These are phyloP conservation scores for Lepidostoma basale DNA, from an alignment of 1,140 invertebrate genomes.

Conservation along the genomic window DNA sequence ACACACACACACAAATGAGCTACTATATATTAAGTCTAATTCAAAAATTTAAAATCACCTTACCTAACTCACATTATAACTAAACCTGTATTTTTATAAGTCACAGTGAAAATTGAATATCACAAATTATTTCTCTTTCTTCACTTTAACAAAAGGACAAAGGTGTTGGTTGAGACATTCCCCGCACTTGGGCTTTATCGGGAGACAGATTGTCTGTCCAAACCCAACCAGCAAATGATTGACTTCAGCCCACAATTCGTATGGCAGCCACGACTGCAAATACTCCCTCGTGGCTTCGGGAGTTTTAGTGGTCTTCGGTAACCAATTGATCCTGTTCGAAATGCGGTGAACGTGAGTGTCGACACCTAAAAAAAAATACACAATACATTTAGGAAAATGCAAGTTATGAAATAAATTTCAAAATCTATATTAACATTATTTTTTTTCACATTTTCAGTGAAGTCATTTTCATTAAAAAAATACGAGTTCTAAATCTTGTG, in stretches of 20 bases:
- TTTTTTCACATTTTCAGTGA: too few relatives aligned
- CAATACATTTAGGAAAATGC: too few relatives aligned
- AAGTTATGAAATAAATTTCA: background rate
- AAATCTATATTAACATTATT: too few relatives aligned
- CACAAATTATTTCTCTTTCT: too few relatives aligned
- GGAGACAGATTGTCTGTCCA: constrained; percentile 90
- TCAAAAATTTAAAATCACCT: too few relatives aligned
- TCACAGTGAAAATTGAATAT: too few relatives aligned
- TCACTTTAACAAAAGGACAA: constrained; percentile 88
- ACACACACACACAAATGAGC: too few relatives aligned
- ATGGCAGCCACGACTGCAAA: constrained; percentile 90
- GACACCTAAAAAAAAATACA: constrained; percentile 67
- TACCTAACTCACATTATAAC: too few relatives aligned
- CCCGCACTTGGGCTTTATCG: constrained; percentile 80
- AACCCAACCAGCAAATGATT: constrained; percentile 95
- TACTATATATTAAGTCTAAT: too few relatives aligned
- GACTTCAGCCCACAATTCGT: constrained; percentile 85
- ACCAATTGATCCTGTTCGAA: constrained; percentile 87
- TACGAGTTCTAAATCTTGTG: too few relatives aligned
- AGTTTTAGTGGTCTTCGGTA: constrained; percentile 74
- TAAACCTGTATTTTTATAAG: too few relatives aligned
- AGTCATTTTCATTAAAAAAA: too few relatives aligned
- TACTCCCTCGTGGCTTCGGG: constrained; percentile 86
- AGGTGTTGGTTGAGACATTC: constrained; percentile 83
- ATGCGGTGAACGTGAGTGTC: constrained; percentile 98